Percentiles rank a stretch among this genome's conserved stretches.
These are phyloP conservation scores for Montipora capricornis DNA, from an alignment of 64 coral and sea anemone genomes.

Conservation along the genomic window DNA sequence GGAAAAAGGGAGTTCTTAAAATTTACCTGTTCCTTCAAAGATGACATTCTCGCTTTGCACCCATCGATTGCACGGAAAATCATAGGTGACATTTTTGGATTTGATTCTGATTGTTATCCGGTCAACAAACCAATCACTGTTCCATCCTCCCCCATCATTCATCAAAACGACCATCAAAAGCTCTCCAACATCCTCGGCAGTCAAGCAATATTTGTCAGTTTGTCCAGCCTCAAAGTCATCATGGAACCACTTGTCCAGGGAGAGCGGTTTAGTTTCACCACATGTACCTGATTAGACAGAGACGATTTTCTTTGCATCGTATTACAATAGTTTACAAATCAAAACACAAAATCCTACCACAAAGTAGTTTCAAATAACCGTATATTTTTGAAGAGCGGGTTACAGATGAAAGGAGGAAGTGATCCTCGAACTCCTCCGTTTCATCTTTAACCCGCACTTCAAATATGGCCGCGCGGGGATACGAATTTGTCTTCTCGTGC, in stretches of 20 bases:
- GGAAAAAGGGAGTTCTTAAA: too few relatives aligned
- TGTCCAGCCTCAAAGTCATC: constrained; percentile 67
- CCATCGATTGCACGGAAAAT: constrained; percentile 75
- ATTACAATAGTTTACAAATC: too few relatives aligned
- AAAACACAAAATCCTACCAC: too few relatives aligned
- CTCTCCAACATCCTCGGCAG: constrained; percentile 56
- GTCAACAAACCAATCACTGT: constrained; percentile 76
- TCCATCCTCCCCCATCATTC: constrained; percentile 18
- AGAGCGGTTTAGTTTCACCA: constrained; percentile 28
- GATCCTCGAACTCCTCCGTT: too few relatives aligned
- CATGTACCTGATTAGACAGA: constrained; percentile 34
- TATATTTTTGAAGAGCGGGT: too few relatives aligned
- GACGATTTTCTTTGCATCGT: neutral
- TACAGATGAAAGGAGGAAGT: too few relatives aligned
- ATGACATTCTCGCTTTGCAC: constrained; percentile 25
- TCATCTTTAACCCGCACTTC: too few relatives aligned
- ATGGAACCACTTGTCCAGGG: constrained; percentile 35
- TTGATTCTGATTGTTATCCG: constrained; percentile 44
- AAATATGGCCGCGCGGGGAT: too few relatives aligned
- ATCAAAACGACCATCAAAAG: constrained; percentile 41
- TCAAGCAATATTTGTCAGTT: constrained; percentile 46
- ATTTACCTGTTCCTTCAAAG: constrained; percentile 67
- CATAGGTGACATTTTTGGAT: constrained; percentile 24
- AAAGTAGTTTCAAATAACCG: too few relatives aligned
- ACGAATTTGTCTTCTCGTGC: too few relatives aligned